phyloP scores from a whole-genome alignment of 53 echinoderm and acorn worm genomes.

The Crossaster papposus region DNA sequence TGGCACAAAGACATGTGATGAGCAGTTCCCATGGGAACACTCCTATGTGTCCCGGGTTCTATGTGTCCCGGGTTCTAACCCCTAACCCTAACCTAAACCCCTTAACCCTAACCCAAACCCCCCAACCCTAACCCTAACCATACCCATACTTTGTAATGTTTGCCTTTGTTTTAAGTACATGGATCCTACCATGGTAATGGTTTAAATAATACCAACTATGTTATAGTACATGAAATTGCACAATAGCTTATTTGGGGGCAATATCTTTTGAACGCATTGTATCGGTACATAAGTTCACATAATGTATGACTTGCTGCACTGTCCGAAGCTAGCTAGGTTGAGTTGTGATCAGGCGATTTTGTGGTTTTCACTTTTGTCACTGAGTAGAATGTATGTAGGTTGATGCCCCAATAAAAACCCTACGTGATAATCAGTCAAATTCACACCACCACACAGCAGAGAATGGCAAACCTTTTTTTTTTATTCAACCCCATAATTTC shows the following conservation, averaged over 20 bases:
- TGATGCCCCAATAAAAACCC: slow-evolving; percentile 11
- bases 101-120: too few relatives aligned
- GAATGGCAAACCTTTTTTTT: background rate
- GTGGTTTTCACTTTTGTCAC: background rate
- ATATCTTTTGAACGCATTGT: background rate
- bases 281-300: background rate
- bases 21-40: background rate
- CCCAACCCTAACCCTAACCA: too few relatives aligned
- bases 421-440: slow-evolving; percentile 19
- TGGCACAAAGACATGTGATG: background rate
- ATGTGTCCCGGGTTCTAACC: too few relatives aligned
- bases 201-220: too few relatives aligned
- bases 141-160: too few relatives aligned
- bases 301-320: background rate
- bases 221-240: too few relatives aligned
- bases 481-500: background rate
- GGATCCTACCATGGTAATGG: too few relatives aligned
- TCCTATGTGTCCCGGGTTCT: too few relatives aligned
- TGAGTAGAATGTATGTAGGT: slow-evolving; percentile 1
- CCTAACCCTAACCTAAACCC: too few relatives aligned
- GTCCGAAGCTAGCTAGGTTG: background rate
- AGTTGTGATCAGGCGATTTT: background rate
- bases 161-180: too few relatives aligned
- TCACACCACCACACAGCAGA: background rate
- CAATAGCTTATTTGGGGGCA: too few relatives aligned